Evolutionary conservation across 2,797 vertebrate species (phyloP).

Genomic region (Psittacula echo): DNA sequence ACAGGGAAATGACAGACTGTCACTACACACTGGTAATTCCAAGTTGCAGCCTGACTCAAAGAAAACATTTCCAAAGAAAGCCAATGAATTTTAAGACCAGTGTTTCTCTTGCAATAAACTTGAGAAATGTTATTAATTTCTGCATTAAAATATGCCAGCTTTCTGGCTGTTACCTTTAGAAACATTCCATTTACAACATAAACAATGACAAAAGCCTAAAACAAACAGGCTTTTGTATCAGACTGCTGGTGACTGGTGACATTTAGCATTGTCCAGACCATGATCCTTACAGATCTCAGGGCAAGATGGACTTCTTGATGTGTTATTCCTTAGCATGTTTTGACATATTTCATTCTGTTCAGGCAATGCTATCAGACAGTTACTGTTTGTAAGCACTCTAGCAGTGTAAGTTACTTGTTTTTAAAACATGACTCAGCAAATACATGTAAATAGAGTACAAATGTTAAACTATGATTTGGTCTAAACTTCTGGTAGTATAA

Average conservation of each 20-base stretch:
- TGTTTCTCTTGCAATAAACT: neutral
- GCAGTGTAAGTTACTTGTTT: neutral
- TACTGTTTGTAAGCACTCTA: neutral
- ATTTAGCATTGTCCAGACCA: neutral
- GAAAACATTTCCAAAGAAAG: neutral
- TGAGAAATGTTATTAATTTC: neutral
- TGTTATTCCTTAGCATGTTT: neutral
- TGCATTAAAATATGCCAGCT: neutral
- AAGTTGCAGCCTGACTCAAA: neutral
- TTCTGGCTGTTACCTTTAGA: neutral
- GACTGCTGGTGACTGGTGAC: neutral
- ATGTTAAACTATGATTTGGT: neutral
- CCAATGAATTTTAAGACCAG: neutral
- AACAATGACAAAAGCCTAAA: neutral
- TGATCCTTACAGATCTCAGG: neutral
- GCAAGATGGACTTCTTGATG: neutral
- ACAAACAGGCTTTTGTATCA: neutral
- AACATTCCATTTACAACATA: neutral
- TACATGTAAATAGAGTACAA: neutral
- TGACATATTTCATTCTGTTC: neutral
- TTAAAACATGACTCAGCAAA: neutral
- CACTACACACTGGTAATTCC: neutral
- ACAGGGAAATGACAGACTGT: accelerated
- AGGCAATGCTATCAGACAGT: neutral
- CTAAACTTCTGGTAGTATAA: neutral